A percentile compares a stretch with the other conserved stretches of the same genome.
Evolutionary conservation across 2,797 vertebrate species (phyloP).

Genomic region (Macropus fuliginosus): DNA sequence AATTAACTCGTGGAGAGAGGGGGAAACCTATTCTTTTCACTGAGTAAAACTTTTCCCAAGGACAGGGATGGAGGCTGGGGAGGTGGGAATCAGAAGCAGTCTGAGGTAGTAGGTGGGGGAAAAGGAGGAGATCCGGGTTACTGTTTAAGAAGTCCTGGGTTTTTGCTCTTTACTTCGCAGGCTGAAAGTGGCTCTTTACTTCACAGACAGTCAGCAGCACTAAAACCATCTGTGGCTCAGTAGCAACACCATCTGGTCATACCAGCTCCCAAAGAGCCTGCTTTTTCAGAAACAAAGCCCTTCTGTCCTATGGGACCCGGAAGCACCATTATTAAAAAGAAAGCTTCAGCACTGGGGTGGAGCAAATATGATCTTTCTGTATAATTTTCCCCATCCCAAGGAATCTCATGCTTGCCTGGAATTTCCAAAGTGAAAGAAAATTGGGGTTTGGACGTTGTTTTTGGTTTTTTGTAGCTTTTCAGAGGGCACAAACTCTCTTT

Average conservation of each 20-base stretch:
- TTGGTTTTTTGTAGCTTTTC: neutral
- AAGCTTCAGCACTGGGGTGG: neutral
- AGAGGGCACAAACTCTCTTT: neutral
- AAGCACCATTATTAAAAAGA: neutral
- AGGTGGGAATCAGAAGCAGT: neutral
- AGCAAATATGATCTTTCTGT: neutral
- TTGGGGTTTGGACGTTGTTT: neutral
- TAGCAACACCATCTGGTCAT: conserved; percentile 38
- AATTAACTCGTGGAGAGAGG: neutral
- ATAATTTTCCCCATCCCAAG: neutral
- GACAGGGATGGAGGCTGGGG: neutral
- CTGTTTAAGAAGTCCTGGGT: neutral
- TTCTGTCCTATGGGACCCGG: neutral
- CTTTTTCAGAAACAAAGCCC: neutral
- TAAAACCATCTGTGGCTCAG: neutral
- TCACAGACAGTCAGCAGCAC: neutral
- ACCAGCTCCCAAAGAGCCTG: neutral
- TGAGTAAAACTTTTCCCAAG: neutral
- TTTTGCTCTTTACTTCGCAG: neutral
- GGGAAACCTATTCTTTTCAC: neutral
- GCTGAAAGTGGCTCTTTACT: conserved; percentile 31
- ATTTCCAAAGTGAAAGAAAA: neutral
- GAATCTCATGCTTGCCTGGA: neutral
- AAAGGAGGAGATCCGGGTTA: neutral
- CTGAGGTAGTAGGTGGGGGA: neutral